These are phyloP conservation scores for Danaus chrysippus DNA, from an alignment of 2,888 invertebrate genomes.

Conservation along the genomic window DNA sequence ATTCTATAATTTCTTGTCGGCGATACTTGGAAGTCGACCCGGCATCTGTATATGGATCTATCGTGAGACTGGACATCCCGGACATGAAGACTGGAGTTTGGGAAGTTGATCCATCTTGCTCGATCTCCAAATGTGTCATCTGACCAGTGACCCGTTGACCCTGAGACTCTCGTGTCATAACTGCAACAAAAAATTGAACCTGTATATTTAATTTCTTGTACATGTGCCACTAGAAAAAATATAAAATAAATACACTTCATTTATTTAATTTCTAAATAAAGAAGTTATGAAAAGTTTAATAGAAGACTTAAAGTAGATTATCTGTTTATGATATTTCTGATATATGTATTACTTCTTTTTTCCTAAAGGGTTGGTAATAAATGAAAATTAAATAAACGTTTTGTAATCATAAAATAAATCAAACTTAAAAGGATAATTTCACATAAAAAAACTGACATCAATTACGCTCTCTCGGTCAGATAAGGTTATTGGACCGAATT, in stretches of 20 bases:
- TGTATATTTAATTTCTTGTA: neutral
- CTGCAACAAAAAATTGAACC: slow-evolving; percentile 40
- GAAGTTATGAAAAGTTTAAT: too few relatives aligned
- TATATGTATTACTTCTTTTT: too few relatives aligned
- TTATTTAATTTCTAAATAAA: too few relatives aligned
- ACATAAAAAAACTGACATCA: slow-evolving; percentile 23
- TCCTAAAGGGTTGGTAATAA: too few relatives aligned
- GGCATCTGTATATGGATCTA: slow-evolving; percentile 62
- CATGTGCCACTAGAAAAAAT: neutral
- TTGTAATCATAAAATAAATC: slow-evolving; percentile 10
- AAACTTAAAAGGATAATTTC: slow-evolving; percentile 17
- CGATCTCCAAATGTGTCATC: slow-evolving; percentile 81
- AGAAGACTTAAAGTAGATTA: too few relatives aligned
- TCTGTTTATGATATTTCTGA: too few relatives aligned
- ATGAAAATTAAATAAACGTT: neutral
- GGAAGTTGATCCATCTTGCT: slow-evolving; percentile 80
- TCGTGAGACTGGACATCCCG: slow-evolving; percentile 56
- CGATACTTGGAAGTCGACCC: slow-evolving; percentile 79
- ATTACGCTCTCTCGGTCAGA: slow-evolving; percentile 27
- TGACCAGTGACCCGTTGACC: slow-evolving; percentile 63
- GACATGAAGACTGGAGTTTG: slow-evolving; percentile 55
- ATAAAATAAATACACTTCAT: too few relatives aligned
- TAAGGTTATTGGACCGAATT: slow-evolving; percentile 28
- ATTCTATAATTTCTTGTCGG: slow-evolving; percentile 88
- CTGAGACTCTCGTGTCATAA: slow-evolving; percentile 62